A percentile compares a stretch with the other conserved stretches of the same genome.
Conservation (phyloP, 2,113 vertebrate genomes). For the Cyanoderma ruficeps region DNA sequence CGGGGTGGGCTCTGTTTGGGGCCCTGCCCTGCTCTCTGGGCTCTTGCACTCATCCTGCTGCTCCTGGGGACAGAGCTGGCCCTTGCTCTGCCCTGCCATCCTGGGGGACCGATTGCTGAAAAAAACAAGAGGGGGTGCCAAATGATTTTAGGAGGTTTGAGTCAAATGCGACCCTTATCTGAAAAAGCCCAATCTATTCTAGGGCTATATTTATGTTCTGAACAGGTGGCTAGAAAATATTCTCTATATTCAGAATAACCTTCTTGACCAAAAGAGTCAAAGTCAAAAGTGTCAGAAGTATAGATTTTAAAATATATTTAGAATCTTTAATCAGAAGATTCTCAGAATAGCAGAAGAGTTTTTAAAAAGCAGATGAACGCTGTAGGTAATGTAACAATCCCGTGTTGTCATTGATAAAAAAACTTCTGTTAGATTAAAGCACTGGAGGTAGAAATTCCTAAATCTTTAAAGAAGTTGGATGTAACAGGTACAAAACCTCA, state of each 20-base stretch:
- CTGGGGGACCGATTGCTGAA: background rate
- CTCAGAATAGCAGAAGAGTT: slow-evolving; percentile 51
- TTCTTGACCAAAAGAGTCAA: background rate
- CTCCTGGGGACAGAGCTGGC: background rate
- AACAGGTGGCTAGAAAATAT: background rate
- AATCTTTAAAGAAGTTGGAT: background rate
- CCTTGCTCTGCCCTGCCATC: background rate
- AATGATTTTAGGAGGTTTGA: background rate
- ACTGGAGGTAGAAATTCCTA: background rate
- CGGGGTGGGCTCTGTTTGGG: background rate
- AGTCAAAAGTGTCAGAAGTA: slow-evolving; percentile 19
- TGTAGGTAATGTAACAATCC: background rate
- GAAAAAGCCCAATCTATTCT: background rate
- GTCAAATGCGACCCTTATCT: background rate
- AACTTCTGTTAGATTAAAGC: slow-evolving; percentile 19
- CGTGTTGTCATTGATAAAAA: background rate
- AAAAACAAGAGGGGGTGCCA: fast-evolving
- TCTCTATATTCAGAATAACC: background rate
- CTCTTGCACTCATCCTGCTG: fast-evolving
- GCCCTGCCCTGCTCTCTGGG: fast-evolving
- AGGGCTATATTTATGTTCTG: background rate
- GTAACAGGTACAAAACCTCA: background rate
- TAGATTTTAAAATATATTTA: slow-evolving; percentile 48
- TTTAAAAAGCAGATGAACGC: background rate
- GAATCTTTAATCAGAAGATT: slow-evolving; percentile 13